These are phyloP conservation scores for Takifugu flavidus DNA, from an alignment of 2,113 vertebrate genomes.

Conservation along the genomic window DNA sequence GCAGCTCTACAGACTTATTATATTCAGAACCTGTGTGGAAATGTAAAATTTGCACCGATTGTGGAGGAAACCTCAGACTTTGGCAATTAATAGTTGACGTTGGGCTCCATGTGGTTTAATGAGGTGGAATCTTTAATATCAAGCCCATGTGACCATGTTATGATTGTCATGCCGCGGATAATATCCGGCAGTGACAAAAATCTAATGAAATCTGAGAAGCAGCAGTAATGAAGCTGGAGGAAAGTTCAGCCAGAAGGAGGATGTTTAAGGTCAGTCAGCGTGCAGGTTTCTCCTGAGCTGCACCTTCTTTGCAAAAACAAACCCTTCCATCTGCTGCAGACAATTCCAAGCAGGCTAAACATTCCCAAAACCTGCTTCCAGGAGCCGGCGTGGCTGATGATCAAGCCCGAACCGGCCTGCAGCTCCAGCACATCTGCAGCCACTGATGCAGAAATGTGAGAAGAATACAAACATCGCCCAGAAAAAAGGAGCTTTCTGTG, in stretches of 20 bases:
- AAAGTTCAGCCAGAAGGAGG: too few relatives aligned
- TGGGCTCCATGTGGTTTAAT: background rate
- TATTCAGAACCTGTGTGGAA: background rate
- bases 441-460: background rate
- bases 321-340: too few relatives aligned
- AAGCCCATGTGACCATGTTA: background rate
- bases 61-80: background rate
- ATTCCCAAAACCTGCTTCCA: too few relatives aligned
- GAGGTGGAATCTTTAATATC: slow-evolving; percentile 8
- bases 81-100: background rate
- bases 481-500: too few relatives aligned
- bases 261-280: too few relatives aligned
- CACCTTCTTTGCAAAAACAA: too few relatives aligned
- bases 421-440: background rate
- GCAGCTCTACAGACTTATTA: background rate
- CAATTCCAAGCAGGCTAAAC: too few relatives aligned
- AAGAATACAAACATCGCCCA: background rate
- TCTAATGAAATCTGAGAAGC: too few relatives aligned
- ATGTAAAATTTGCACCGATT: background rate
- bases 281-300: too few relatives aligned
- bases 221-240: too few relatives aligned
- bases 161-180: slow-evolving; percentile 1
- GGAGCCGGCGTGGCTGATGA: too few relatives aligned
- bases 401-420: too few relatives aligned
- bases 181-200: background rate